Conservation (phyloP, 1,140 invertebrate species). For the Panulirus ornatus region DNA sequence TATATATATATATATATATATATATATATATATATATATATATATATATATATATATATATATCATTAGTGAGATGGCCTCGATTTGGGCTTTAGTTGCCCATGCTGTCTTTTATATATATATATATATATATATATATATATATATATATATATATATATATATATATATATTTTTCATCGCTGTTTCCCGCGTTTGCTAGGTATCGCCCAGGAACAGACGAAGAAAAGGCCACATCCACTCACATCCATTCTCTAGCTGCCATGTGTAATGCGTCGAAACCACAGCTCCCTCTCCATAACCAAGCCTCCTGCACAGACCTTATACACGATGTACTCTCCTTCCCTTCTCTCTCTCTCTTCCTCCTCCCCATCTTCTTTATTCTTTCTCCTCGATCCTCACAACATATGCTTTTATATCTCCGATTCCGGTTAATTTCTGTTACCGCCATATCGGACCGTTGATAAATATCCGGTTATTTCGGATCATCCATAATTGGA, state of each 20-base stretch:
- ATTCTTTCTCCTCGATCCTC: neutral
- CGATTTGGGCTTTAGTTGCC: too few species aligned
- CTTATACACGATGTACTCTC: neutral
- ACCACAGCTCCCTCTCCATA: too few species aligned
- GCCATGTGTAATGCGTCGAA: too few species aligned
- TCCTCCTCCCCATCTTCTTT: neutral
- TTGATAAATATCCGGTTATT: conserved; percentile 6
- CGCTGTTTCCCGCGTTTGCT: too few species aligned
- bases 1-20: too few species aligned
- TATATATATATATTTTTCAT: neutral
- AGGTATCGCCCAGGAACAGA: too few species aligned
- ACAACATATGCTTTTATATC: neutral
- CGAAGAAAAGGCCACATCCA: too few species aligned
- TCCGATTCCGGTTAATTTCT: neutral
- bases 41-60: too few species aligned
- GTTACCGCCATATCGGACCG: conserved; percentile 18
- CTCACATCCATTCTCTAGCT: too few species aligned
- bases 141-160: neutral
- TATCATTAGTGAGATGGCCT: too few species aligned
- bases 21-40: too few species aligned
- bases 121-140: neutral
- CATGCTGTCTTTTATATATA: neutral
- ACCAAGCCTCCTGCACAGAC: neutral
- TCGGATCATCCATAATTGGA: conserved; percentile 32
- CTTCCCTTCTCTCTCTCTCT: conserved; percentile 14